A percentile compares a stretch with the other conserved stretches of the same genome.
Conservation (phyloP, 2,113 vertebrate genomes). For the Chionis minor region DNA sequence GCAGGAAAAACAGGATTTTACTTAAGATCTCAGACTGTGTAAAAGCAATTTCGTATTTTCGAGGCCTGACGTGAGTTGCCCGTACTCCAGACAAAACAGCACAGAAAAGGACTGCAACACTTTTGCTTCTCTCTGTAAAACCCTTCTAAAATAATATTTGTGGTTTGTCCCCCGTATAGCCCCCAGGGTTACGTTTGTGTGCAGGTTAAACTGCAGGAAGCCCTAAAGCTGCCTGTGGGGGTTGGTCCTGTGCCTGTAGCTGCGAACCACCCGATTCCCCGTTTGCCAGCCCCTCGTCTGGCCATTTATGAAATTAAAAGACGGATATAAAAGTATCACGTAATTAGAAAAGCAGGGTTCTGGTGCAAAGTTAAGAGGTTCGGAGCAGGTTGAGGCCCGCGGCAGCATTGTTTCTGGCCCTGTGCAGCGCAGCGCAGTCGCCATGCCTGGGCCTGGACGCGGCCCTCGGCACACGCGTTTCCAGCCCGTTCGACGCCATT, state of each 20-base stretch:
- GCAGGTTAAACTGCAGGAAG: background rate
- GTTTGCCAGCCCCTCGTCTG: background rate
- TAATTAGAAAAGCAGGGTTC: background rate
- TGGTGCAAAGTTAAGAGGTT: background rate
- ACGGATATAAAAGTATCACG: accelerated
- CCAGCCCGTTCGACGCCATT: background rate
- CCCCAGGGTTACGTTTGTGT: accelerated
- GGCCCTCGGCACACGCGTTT: accelerated
- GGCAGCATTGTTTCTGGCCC: accelerated
- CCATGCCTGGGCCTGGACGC: background rate
- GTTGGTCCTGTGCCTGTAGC: no score
- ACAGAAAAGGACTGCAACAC: background rate
- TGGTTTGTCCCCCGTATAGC: background rate
- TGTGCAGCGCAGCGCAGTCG: accelerated
- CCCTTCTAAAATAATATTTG: background rate
- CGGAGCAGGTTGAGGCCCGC: accelerated
- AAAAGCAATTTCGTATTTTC: background rate
- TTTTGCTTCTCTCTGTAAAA: background rate
- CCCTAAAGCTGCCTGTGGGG: background rate
- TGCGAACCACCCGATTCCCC: background rate
- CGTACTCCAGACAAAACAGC: background rate
- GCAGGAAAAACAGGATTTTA: background rate
- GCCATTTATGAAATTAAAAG: background rate
- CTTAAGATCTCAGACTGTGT: background rate
- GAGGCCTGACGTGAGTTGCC: background rate